These are phyloP conservation scores for Urosaurus nigricauda DNA, from an alignment of 2,797 vertebrate species.

Conservation along the genomic window DNA sequence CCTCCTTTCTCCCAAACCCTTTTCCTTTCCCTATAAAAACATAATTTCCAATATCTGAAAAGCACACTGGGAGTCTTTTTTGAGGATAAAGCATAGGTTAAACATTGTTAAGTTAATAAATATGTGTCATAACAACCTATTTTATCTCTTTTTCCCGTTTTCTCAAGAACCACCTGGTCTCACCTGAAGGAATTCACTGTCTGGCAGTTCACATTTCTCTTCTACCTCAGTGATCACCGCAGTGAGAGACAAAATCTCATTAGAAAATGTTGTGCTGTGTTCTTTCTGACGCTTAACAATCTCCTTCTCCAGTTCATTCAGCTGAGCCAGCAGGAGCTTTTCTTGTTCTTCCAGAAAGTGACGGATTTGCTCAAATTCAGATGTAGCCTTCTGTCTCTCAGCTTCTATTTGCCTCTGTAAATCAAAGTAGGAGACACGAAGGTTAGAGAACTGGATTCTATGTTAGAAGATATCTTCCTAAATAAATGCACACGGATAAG, in stretches of 20 bases:
- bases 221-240: slow-evolving; percentile 26
- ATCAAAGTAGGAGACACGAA: neutral
- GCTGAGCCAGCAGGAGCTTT: slow-evolving; percentile 86
- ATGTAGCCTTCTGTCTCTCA: slow-evolving; percentile 85
- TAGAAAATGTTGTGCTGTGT: slow-evolving; percentile 82
- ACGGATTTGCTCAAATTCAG: slow-evolving; percentile 87
- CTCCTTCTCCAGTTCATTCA: slow-evolving; percentile 84
- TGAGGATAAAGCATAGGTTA: neutral
- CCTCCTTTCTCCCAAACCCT: neutral
- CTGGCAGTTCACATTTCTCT: slow-evolving; percentile 34
- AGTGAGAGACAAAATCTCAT: slow-evolving; percentile 69
- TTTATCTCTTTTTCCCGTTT: neutral
- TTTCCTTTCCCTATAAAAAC: neutral
- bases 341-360: slow-evolving; percentile 88
- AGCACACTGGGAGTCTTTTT: neutral
- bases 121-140: neutral
- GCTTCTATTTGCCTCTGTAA: slow-evolving; percentile 83
- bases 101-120: neutral
- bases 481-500: neutral
- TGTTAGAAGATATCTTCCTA: neutral
- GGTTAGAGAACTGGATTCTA: neutral
- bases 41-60: neutral
- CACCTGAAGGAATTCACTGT: slow-evolving; percentile 40
- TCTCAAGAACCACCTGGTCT: neutral
- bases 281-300: slow-evolving; percentile 85